Base-by-base conservation (phyloP, 1,140 invertebrate genomes). In the Heliothis subflexa region DNA sequence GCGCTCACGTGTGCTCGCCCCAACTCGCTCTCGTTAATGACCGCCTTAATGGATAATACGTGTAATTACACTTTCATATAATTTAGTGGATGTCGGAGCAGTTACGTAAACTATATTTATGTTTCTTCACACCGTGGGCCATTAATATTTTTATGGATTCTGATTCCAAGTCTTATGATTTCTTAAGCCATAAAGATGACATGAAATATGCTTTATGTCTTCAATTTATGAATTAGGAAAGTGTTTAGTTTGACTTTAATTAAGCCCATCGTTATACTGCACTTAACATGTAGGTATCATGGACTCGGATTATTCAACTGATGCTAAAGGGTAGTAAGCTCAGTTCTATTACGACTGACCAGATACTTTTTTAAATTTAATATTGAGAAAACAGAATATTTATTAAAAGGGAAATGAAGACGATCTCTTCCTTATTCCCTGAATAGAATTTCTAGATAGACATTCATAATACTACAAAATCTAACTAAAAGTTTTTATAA, bases 11-110 rank as follows among this genome's bases (percentile, higher is more conserved):
- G 40, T 14, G 59, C 59, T 47, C n/a, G 47, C 40, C 47, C 55
- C 47, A 57, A 61, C 45, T 66, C 52, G 61, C 78, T 82, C 79
- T 81, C 81, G 74, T 85, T 88, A 84, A 86, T 80, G 79, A 59
- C 80, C 61, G 64, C 64, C 80, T 85, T 88, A 89, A 89, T 89
- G 86, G 83, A 91, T 88, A 83, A 88, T 83, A 86, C 74, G 79
- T 84, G 83, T 85, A 86, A 87, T 87, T 86, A 83, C 72, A 86
- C 85, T 88, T 85, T 87, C 81, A 82, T 85, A 81, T 87, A 85
- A 86, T 86, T 85, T 84, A 78, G 74, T 85, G 82, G 79, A 83
- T 55, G 76, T 59, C 74, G 61, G 54, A 81, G 68, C 57, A 78
- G 71, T 86, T 86, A 81, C 79, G 82, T 86, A 84, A 82, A 77